Evolutionary conservation across 2,797 vertebrate genomes (phyloP).

Genomic region (Acanthis flammea): DNA sequence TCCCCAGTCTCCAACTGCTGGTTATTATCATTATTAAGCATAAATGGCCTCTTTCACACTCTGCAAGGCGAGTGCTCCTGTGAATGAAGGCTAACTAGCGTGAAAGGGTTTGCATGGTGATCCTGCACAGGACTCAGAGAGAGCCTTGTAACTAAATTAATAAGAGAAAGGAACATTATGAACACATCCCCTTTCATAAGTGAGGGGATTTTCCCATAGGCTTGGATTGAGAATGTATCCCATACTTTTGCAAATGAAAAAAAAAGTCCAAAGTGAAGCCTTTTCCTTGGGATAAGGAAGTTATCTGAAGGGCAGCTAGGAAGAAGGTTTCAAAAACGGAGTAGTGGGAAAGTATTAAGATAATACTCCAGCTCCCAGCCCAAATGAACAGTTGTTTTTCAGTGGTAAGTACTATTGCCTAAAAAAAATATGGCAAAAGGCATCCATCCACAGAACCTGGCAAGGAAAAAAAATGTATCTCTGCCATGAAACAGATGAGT

Average conservation of each 20-base stretch:
- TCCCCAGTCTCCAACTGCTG: conserved; percentile 48
- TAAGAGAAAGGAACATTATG: conserved; percentile 20
- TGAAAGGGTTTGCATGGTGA: conserved; percentile 16
- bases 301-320: neutral
- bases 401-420: neutral
- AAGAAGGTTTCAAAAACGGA: neutral
- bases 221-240: neutral
- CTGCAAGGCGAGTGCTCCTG: neutral
- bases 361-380: neutral
- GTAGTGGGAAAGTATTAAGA: neutral
- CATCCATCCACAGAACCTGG: neutral
- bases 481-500: neutral
- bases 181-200: neutral
- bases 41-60: conserved; percentile 60
- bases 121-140: neutral
- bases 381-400: neutral
- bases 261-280: neutral
- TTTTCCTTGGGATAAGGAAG: neutral
- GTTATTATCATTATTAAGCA: conserved; percentile 51
- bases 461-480: neutral
- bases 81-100: conserved; percentile 6
- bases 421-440: neutral
- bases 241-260: neutral
- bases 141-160: neutral
- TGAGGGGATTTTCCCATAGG: neutral